Evolutionary conservation across 2,797 vertebrate species (phyloP), one percentile per base, ranked within the genome.

Genomic region (Iguana delicatissima): DNA sequence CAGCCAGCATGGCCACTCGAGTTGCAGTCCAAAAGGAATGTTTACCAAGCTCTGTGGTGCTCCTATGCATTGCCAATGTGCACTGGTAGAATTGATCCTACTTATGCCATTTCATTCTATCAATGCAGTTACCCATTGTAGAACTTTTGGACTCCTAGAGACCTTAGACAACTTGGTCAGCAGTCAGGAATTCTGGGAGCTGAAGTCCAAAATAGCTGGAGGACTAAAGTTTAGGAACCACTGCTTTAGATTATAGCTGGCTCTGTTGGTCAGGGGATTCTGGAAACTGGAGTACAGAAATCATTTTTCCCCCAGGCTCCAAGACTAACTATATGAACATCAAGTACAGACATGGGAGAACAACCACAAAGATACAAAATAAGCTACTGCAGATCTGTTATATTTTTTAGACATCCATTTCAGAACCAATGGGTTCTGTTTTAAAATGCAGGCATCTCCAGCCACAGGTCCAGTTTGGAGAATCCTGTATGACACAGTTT

Each of bases 401-500:
- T 35, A 13, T 64, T 35, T 82, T 52, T 50, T 88, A 81, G 52
- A 32, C 46, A 35, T 24, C 69, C 42, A 76, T 79, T 89, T 84
- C 88, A 52, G 84, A 84, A 85, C n/a, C 29, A 79, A 29, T 32
- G 1, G 0, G 50, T 83, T 52, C 18, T 83, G 55, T 59, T 83
- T 83, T 24, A 55, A 57, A 42, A 57, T 55, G 59, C 18, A 69
- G 77, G 9, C 24, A 38, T 42, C 74, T 80, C 74, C 26, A 80
- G 24, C 55, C 22, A 42, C n/a, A 24, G 24, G 10, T 29, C 42
- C 59, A 22, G 20, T 62, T 83, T 84, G 50, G 55, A 50, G 38
- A 69, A 55, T 8, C 79, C 42, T 84, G 46, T 80, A 6, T 73
- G 55, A 80, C n/a, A 59, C 57, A 59, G 76, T 90, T 86, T 80